A percentile compares a stretch with the other conserved stretches of the same genome.
Conservation (phyloP, 2,113 vertebrate genomes). For the Nycticorax nycticorax region DNA sequence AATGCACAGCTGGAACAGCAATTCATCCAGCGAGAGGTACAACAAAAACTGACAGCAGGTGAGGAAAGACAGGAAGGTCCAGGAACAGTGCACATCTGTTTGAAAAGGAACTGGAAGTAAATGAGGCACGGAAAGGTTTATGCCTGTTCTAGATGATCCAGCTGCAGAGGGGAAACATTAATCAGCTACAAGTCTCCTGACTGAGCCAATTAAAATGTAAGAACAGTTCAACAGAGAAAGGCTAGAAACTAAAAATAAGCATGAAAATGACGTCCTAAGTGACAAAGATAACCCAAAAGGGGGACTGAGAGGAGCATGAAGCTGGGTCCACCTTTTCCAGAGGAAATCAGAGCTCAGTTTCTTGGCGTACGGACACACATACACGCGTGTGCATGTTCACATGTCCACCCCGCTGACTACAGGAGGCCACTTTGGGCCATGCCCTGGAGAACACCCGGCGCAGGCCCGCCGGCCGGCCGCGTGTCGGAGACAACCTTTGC, state of each 20-base stretch:
- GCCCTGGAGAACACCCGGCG: neutral
- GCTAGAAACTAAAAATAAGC: constrained; percentile 15
- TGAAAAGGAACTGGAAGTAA: constrained; percentile 38
- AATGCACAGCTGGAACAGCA: neutral
- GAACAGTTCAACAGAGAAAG: neutral
- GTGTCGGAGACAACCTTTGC: neutral
- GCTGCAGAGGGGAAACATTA: constrained; percentile 8
- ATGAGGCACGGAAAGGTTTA: constrained; percentile 9
- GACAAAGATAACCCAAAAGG: neutral
- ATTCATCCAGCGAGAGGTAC: neutral
- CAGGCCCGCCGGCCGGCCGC: neutral
- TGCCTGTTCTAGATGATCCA: neutral
- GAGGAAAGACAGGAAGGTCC: constrained; percentile 10
- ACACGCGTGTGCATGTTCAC: fast-evolving
- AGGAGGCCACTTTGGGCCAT: neutral
- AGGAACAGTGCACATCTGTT: neutral
- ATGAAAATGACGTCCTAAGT: neutral
- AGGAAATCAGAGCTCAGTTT: neutral
- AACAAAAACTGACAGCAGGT: neutral
- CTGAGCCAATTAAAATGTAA: constrained; percentile 9
- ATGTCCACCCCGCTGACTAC: neutral
- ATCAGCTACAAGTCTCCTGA: neutral
- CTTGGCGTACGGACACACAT: fast-evolving
- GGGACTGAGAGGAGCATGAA: neutral
- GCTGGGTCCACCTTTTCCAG: neutral